Percentiles rank a stretch among this genome's conserved stretches.
Conservation (phyloP, 1,140 invertebrate species). For the Euglossa dilemma region DNA sequence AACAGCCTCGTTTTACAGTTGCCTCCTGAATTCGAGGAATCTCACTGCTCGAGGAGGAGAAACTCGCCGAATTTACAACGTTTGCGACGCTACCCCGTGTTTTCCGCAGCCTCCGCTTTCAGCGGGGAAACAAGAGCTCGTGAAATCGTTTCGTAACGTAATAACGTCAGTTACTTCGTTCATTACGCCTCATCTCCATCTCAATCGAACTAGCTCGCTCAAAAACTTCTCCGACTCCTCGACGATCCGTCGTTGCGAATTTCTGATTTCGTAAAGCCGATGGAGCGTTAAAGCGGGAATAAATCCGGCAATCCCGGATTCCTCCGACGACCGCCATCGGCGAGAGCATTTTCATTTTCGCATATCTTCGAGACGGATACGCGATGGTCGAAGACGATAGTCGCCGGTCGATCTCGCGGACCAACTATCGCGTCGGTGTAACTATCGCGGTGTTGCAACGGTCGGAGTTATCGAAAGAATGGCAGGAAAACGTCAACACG, state of each 20-base stretch:
- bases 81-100: neutral
- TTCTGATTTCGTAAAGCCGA: neutral
- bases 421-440: neutral
- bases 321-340: too few species aligned
- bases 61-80: neutral
- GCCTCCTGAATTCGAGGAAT: neutral
- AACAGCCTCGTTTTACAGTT: too few species aligned
- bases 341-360: too few species aligned
- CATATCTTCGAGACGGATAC: too few species aligned
- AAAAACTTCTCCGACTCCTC: neutral
- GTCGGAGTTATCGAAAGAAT: neutral
- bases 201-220: neutral
- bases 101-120: neutral
- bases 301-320: too few species aligned
- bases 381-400: neutral
- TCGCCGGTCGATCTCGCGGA: neutral
- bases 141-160: conserved; percentile 9
- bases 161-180: neutral
- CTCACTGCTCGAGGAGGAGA: neutral
- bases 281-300: neutral
- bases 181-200: conserved; percentile 1
- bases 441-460: neutral
- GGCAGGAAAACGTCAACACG: conserved; percentile 4
- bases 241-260: neutral
- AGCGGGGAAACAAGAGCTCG: neutral